Percentiles rank a stretch among this genome's conserved stretches.
Evolutionary conservation across 2,113 vertebrate species (phyloP).

Genomic region (Conger conger): DNA sequence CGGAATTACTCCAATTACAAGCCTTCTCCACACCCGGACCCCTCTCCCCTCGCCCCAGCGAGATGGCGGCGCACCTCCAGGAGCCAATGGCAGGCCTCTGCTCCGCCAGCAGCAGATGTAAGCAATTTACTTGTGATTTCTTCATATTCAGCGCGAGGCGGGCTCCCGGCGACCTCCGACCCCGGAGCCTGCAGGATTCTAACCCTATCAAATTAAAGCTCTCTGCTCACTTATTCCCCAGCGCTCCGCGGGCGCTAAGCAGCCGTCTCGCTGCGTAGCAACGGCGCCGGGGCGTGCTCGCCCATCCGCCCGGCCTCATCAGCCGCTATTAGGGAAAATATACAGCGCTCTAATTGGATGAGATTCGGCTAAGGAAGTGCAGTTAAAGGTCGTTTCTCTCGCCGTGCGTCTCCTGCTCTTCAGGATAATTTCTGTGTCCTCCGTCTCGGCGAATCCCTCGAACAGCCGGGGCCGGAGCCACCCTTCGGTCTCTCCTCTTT

Average conservation of each 20-base stretch:
- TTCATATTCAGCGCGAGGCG: slow-evolving; percentile 99
- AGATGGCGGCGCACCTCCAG: slow-evolving; percentile 87
- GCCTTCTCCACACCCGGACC: slow-evolving; percentile 86
- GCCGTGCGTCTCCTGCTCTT: slow-evolving; percentile 89
- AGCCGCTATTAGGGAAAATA: slow-evolving; percentile 99
- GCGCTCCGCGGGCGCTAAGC: slow-evolving; percentile 91
- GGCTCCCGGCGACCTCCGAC: slow-evolving; percentile 91
- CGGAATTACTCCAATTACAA: slow-evolving; percentile 99
- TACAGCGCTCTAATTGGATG: slow-evolving; percentile 99
- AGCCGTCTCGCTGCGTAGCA: slow-evolving; percentile 97
- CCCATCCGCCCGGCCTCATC: slow-evolving; percentile 96
- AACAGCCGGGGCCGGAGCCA: slow-evolving; percentile 90
- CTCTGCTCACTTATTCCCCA: slow-evolving; percentile 99
- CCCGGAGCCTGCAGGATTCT: slow-evolving; percentile 99
- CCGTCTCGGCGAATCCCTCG: slow-evolving; percentile 75
- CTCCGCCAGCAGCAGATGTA: slow-evolving; percentile 97
- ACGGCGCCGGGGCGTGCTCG: slow-evolving; percentile 89
- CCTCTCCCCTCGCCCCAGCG: slow-evolving; percentile 82
- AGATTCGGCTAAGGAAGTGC: slow-evolving; percentile 98
- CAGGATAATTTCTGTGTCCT: slow-evolving; percentile 77
- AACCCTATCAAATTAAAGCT: slow-evolving; percentile 99
- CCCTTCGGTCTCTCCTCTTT: slow-evolving; percentile 76
- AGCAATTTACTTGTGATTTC: slow-evolving; percentile 99
- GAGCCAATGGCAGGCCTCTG: slow-evolving; percentile 93
- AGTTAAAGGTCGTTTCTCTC: slow-evolving; percentile 93